A percentile compares a stretch with the other conserved stretches of the same genome.
These are phyloP conservation scores for Gobio occitaniae DNA, from an alignment of 2,797 vertebrate genomes.

Conservation along the genomic window DNA sequence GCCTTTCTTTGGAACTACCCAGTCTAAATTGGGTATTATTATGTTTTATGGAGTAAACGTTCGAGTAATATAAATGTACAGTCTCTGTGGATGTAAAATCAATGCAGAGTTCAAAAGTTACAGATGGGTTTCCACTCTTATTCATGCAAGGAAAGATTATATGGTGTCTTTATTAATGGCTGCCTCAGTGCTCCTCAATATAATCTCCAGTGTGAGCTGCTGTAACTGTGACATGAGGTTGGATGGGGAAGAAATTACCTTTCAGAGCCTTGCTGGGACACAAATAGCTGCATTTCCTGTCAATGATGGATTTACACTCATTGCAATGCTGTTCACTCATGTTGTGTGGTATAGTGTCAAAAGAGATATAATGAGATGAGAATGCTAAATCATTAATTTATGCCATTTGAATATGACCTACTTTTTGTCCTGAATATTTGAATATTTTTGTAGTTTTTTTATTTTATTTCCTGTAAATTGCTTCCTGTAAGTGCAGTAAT, in stretches of 20 bases:
- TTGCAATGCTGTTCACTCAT: not conserved
- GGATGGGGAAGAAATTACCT: not conserved
- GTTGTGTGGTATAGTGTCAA: not conserved
- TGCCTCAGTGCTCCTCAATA: not conserved
- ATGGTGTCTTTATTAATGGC: not conserved
- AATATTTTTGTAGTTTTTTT: not conserved
- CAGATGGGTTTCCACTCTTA: not conserved
- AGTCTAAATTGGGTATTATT: not conserved
- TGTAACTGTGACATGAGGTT: not conserved
- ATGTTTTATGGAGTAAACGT: not conserved
- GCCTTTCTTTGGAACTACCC: not conserved
- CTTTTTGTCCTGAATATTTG: not conserved
- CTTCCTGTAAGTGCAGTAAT: not conserved
- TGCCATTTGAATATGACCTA: not conserved
- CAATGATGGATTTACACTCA: not conserved
- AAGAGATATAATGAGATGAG: not conserved
- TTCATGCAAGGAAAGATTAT: not conserved
- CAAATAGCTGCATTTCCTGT: conserved; percentile 1
- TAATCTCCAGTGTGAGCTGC: not conserved
- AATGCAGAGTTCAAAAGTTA: not conserved
- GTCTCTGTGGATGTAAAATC: not conserved
- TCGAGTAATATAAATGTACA: not conserved
- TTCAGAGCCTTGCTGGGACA: not conserved
- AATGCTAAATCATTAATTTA: not conserved
- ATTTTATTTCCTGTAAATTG: not conserved